A percentile compares a stretch with the other conserved stretches of the same genome.
Evolutionary conservation across 2,797 vertebrate genomes (phyloP).

Genomic region (Schizopygopsis pylzovi): DNA sequence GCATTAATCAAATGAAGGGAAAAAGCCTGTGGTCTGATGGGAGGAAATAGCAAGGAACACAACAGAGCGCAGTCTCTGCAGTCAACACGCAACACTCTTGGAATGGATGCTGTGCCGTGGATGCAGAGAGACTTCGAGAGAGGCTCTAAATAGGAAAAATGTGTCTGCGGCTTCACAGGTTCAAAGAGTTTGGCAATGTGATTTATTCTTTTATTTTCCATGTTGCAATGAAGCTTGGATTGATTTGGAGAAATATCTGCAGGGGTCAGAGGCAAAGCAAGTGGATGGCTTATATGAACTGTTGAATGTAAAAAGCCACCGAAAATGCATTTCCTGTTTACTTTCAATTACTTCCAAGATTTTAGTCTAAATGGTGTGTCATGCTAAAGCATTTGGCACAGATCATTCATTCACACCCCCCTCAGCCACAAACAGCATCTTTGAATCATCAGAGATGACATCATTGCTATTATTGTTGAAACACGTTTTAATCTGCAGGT

Average conservation of each 20-base stretch:
- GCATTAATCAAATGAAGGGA: constrained; percentile 61
- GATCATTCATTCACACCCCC: not conserved
- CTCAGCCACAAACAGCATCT: constrained; percentile 4
- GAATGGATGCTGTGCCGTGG: constrained; percentile 39
- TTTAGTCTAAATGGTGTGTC: constrained; percentile 8
- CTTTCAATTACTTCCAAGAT: constrained; percentile 5
- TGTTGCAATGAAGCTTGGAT: constrained; percentile 48
- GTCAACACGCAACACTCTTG: constrained; percentile 57
- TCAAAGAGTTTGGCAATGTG: constrained; percentile 54
- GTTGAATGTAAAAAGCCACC: not conserved
- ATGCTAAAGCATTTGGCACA: not conserved
- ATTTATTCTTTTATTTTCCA: constrained; percentile 52
- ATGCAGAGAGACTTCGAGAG: constrained; percentile 46
- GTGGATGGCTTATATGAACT: constrained; percentile 20
- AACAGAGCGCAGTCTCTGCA: constrained; percentile 41
- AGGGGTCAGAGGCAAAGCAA: constrained; percentile 42
- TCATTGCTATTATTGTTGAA: constrained; percentile 35
- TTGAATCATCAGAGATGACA: constrained; percentile 37
- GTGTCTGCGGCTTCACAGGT: constrained; percentile 47
- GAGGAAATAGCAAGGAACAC: constrained; percentile 57
- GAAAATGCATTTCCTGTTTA: constrained; percentile 6
- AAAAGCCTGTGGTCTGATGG: constrained; percentile 56
- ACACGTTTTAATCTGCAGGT: constrained; percentile 29
- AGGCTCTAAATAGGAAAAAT: constrained; percentile 52
- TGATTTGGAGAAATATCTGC: constrained; percentile 47